Base-by-base conservation (phyloP, 2,888 invertebrate species). In the Torymus auratus region DNA sequence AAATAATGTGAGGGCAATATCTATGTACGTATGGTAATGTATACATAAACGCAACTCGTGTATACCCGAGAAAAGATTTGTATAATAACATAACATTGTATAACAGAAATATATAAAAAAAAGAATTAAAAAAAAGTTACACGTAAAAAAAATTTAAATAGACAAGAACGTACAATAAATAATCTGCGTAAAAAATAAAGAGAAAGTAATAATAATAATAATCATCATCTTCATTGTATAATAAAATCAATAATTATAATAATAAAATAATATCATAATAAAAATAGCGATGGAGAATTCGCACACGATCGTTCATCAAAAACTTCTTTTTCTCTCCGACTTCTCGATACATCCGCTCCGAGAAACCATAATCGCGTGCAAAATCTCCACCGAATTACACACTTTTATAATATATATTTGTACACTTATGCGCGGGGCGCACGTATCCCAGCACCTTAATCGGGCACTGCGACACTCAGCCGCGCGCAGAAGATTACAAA, bases 21-120 rank as follows among this genome's bases (percentile, higher is more conserved):
- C 82, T 78, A 82, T 82, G 78, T 80, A 82, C 82, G 82, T 82
- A 82, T 82, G 82, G 56, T 82, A 80, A 82, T 82, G 82, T 70
- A 79, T 79, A 77, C 76, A 67, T 73, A 78, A 81, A 81, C 81
- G 78, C 81, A 81, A 71, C 60, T 64, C 55, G 52, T 67, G 69
- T 70, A 55, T 62, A 71, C 68, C n/a, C 17, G 61, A 53, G 53
- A 28, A 65, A 67, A 72, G 14, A 62, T 55, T 71, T 65, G 58
- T 64, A 28, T 70, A 41, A 41, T 41, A 78, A 71, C 70, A 64
- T 62, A 15, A 28, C 53, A 65, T 58, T 69, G 28, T 78, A 72
- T 64, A 74, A 67, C 50, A 78, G 28, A 70, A 52, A 60, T 50
- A 53, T 56, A 65, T 23, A 71, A 64, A 72, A 61, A 72, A 71